Base-by-base conservation (phyloP, 2,113 vertebrate genomes). In the Saguinus imperator region DNA sequence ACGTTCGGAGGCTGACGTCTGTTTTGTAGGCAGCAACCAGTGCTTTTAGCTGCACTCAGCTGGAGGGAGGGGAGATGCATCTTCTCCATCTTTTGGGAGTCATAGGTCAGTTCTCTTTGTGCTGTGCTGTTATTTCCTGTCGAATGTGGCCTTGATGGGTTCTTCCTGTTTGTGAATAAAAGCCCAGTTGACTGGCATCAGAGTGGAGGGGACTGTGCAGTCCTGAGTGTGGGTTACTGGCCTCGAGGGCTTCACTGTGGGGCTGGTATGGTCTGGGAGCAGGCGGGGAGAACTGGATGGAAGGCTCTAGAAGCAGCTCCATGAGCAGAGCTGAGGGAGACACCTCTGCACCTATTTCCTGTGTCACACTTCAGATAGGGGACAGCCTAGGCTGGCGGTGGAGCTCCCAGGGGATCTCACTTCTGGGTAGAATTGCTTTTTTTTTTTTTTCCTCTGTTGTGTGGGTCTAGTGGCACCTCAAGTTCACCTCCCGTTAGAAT, bases 21-120 rank as follows among this genome's bases (percentile, higher is more conserved):
- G 20, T 11, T 25, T 43, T 66, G 1, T 35, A 0, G 55, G 57
- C n/a, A 50, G 5, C 1, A 8, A 3, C 73, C 64, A 0, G 27
- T 20, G 52, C 61, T 6, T 48, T 37, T 32, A 8, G 61, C 52
- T 25, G 61, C 5, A 0, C 9, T 43, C 21, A 32, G 43, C 29
- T 2, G 52, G 52, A 25, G 27, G 12, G 8, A 2, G n/a, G 37
- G 77, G 18, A 68, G 6, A 23, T 37, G 23, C 9, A 10, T 40
- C 50, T 55, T 14, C n/a, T 40, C 14, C 10, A 12, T 55, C 68
- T 40, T 29, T 17, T 32, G 2, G 23, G 23, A 73, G 50, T 9
- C 66, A 17, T 5, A 27, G 20, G 48, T 32, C 25, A 7, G 48
- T 92, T 23, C 16, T 68, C 3, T 13, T 52, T 45, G 52, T 27